These are phyloP conservation scores for Melanocharis versteri DNA, from an alignment of 2,113 vertebrate genomes.

Conservation along the genomic window DNA sequence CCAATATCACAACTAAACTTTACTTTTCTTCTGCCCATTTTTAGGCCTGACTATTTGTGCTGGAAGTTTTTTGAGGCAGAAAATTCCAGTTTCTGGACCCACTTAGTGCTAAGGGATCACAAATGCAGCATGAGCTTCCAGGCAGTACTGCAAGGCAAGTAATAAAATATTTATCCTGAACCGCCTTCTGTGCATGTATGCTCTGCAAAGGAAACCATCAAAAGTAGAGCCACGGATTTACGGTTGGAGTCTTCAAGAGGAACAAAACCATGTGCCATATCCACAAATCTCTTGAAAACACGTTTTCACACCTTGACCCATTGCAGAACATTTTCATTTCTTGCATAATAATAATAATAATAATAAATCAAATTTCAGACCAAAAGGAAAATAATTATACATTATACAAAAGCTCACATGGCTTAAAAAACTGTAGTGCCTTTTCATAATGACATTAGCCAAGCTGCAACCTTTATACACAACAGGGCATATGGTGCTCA, in stretches of 20 bases:
- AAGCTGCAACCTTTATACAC: neutral
- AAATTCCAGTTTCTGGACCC: neutral
- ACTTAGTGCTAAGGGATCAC: neutral
- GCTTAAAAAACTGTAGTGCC: neutral
- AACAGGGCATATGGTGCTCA: neutral
- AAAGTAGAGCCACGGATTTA: neutral
- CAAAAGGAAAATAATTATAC: neutral
- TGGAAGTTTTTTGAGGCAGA: neutral
- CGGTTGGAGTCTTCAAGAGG: neutral
- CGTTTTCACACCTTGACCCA: neutral
- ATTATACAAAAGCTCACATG: fast-evolving
- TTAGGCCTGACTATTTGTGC: neutral
- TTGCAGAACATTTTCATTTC: neutral
- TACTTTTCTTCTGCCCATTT: neutral
- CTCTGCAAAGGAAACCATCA: neutral
- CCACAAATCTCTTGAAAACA: neutral
- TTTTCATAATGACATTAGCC: neutral
- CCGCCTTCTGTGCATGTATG: neutral
- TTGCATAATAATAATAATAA: neutral
- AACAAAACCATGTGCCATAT: neutral
- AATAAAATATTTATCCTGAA: slow-evolving; percentile 9
- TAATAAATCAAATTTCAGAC: neutral
- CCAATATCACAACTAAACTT: neutral
- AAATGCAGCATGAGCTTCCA: neutral
- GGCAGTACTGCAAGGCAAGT: neutral